phyloP scores from a whole-genome alignment of 2,797 vertebrate genomes.

The Bucorvus abyssinicus region DNA sequence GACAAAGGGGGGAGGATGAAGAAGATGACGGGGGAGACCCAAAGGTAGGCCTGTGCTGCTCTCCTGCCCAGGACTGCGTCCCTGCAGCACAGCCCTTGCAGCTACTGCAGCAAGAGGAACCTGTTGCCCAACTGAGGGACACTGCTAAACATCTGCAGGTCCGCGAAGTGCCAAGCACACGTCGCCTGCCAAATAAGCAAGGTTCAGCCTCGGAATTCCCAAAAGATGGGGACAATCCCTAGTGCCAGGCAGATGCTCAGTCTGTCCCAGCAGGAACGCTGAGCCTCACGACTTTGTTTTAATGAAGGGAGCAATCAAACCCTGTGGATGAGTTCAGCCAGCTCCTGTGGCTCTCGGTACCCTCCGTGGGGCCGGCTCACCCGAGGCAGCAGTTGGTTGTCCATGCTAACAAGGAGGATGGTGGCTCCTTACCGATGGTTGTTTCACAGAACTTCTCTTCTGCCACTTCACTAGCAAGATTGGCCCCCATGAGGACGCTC shows the following conservation, averaged over 20 bases:
- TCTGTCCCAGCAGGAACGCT: not conserved
- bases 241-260: too few relatives aligned
- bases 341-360: too few relatives aligned
- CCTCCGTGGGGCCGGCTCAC: not conserved
- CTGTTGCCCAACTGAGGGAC: not conserved
- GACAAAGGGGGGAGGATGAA: not conserved
- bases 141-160: not conserved
- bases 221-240: not conserved
- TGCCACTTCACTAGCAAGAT: constrained; percentile 94
- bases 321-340: not conserved
- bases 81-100: not conserved
- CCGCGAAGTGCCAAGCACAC: not conserved
- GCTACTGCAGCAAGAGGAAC: not conserved
- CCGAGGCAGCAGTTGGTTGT: not conserved
- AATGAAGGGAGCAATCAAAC: not conserved
- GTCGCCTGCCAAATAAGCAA: not conserved
- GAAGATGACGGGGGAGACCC: not conserved
- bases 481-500: constrained; percentile 95
- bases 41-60: not conserved
- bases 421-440: constrained; percentile 85
- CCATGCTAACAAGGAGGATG: too few relatives aligned
- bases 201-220: not conserved
- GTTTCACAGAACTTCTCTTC: constrained; percentile 98
- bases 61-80: not conserved
- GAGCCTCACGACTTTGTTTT: not conserved